Base-by-base conservation (phyloP, 2,888 invertebrate genomes). In the Xanthorhoe designata region DNA sequence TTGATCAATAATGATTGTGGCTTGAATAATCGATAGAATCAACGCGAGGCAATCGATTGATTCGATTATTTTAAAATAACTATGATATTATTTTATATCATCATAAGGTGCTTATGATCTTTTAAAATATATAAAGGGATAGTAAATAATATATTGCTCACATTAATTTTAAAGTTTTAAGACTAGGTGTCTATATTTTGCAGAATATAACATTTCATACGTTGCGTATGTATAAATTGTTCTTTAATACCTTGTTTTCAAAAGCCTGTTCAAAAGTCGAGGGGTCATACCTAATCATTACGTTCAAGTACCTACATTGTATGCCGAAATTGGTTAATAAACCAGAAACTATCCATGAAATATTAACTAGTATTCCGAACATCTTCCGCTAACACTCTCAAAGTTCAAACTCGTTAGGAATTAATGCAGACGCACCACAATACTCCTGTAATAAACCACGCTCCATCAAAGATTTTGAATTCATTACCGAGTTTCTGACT, bases 401-500 rank as follows among this genome's bases (percentile, higher is more conserved):
- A 68, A 69, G 65, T 66, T 61, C 64, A 69, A 74, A 72, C 72
- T 79, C 74, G 75, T 76, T 68, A 78, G 74, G 77, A 77, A 81
- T 84, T 81, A 80, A 75, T 74, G 66, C 68, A 61, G 73, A 72
- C 67, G 73, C 70, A 72, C 76, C 79, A 74, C 77, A 81, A 78
- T 79, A 78, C 76, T 73, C 73, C 73, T 74, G 78, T 83, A 85
- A 85, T 86, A 87, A 83, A 86, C 83, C 81, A 78, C 81, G 82
- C 83, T 82, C 77, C 79, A 83, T 81, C 79, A 82, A 82, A 87
- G 85, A 86, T 89, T 85, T 80, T 85, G 90, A 88, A 90, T 92
- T 91, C 85, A 88, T 90, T 89, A 88, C 79, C 75, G 85, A 90
- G 89, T 90, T 88, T 82, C 78, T 70, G 76, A 82, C 83, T 87